These are phyloP conservation scores for Clavelina lepadiformis DNA, from an alignment of 23 tunicate genomes.

Conservation along the genomic window DNA sequence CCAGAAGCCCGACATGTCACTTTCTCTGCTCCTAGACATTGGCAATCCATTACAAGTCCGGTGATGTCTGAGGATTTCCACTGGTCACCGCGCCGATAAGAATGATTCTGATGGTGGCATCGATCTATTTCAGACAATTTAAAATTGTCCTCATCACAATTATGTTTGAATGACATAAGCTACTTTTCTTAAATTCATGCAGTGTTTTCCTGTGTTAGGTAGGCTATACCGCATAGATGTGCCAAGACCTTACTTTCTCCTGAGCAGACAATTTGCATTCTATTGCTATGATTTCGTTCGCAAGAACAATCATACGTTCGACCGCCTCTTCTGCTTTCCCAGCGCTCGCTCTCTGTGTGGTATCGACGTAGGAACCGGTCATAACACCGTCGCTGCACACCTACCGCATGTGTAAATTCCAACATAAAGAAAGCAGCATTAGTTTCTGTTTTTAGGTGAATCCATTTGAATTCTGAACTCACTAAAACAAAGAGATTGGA, in stretches of 20 bases:
- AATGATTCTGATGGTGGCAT: conserved; percentile 55
- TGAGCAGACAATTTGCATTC: conserved; percentile 51
- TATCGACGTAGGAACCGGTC: conserved; percentile 34
- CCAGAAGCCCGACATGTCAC: conserved; percentile 59
- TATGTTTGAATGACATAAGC: no score
- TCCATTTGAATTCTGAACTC: background rate
- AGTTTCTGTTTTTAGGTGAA: background rate
- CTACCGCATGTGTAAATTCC: background rate
- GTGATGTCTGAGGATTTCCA: conserved; percentile 48
- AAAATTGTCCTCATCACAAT: no score
- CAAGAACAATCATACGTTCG: conserved; percentile 74
- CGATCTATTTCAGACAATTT: conserved; percentile 37
- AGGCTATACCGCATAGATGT: no score
- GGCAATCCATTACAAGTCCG: conserved; percentile 56
- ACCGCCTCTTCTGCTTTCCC: conserved; percentile 30
- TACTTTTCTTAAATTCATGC: no score
- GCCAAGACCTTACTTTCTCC: conserved; percentile 42
- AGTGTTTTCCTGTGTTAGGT: no score
- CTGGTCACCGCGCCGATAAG: conserved; percentile 37
- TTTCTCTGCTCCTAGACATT: conserved; percentile 41
- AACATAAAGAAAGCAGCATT: background rate
- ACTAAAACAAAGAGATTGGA: no score
- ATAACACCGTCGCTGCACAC: conserved; percentile 23
- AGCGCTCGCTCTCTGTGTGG: conserved; percentile 14
- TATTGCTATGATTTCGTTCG: conserved; percentile 14